Conservation (phyloP, 2,888 invertebrate genomes). For the Cataglyphis rosenhaueri region DNA sequence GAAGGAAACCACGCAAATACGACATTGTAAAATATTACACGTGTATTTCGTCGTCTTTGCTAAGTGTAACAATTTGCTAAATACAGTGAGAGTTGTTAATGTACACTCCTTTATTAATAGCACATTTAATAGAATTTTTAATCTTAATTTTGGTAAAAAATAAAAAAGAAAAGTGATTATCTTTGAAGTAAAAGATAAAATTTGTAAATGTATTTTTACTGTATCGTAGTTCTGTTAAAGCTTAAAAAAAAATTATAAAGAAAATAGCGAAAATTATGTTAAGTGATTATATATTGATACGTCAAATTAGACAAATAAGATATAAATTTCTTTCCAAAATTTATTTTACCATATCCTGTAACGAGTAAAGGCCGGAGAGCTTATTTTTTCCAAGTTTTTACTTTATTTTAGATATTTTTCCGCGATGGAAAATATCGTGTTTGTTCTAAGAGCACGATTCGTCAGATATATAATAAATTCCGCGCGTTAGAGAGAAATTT, state of each 20-base stretch:
- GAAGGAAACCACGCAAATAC: slow-evolving; percentile 20
- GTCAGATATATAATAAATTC: neutral
- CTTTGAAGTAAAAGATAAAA: slow-evolving; percentile 5
- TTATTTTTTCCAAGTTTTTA: neutral
- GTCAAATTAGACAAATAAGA: neutral
- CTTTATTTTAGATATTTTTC: neutral
- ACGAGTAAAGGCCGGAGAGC: neutral
- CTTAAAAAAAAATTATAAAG: neutral
- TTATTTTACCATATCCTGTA: slow-evolving; percentile 13
- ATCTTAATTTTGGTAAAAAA: neutral
- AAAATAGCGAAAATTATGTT: slow-evolving; percentile 13
- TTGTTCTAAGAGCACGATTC: slow-evolving; percentile 1
- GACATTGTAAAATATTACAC: slow-evolving; percentile 28
- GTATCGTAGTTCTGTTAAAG: neutral
- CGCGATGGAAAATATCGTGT: neutral
- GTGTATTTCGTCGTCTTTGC: slow-evolving; percentile 14
- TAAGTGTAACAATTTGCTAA: slow-evolving; percentile 15
- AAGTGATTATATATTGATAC: neutral
- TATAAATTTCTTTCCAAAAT: neutral
- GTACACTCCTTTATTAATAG: neutral
- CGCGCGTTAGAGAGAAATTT: too few relatives aligned
- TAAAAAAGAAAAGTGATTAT: neutral
- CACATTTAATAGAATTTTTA: neutral
- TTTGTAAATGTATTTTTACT: neutral
- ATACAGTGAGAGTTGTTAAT: neutral